Base-by-base conservation (phyloP, 2,113 vertebrate genomes). In the Cryptotis parvus region DNA sequence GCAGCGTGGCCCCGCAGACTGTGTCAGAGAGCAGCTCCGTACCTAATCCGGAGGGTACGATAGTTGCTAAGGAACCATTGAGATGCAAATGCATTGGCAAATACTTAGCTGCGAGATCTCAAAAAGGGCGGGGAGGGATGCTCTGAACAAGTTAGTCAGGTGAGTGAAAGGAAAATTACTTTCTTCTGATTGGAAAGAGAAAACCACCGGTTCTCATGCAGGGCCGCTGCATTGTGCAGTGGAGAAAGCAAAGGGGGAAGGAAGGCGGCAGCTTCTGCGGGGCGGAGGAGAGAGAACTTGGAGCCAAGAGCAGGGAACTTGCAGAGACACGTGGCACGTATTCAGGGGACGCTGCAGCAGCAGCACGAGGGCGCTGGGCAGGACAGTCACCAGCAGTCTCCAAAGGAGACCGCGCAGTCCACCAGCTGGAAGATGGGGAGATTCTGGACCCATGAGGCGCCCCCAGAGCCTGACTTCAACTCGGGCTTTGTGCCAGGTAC, bases 11-110 rank as follows among this genome's bases (percentile, higher is more conserved):
- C 85, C 15, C 29, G 72, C 84, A 49, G 79, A 11, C 68, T 12
- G 43, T 94, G 90, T 95, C 94, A 91, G 49, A 63, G 61, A 95
- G 76, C 92, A 91, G 90, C 90, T 96, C 80, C 70, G 83, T 94
- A 92, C 90, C 90, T 90, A 87, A 93, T 89, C 88, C 88, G 20
- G 58, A 84, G 88, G 80, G 78, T 73, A 45, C 18, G 88, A 93
- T 91, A 95, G 95, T 95, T 97, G 95, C 96, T 96, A 97, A 95
- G 95, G 77, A 96, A 95, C 94, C 90, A 96, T 92, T 96, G 93
- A 96, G 88, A 96, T 97, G 95, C 94, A 96, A 97, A 96, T 96
- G 89, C 96, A 80, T 41, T 86, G 93, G 95, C 95, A 96, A 96
- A 94, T 92, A 94, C 94, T 88, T 93, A 91, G 84, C 90, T 72